These are phyloP conservation scores for Nettapus auritus DNA, from an alignment of 2,113 vertebrate genomes.

Conservation along the genomic window DNA sequence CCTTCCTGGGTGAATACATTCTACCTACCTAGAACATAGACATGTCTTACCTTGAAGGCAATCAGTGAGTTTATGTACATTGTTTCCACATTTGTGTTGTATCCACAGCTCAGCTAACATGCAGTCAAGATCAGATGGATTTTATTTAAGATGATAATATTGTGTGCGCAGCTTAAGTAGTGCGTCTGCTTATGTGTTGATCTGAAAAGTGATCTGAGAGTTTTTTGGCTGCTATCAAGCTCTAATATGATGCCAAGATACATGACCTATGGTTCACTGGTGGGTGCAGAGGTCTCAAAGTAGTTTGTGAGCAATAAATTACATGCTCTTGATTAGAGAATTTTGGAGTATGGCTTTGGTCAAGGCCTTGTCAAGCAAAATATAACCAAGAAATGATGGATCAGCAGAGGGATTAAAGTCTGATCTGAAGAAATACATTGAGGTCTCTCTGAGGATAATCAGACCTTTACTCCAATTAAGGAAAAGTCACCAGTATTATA, in stretches of 20 bases:
- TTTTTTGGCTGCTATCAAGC: background rate
- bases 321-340: slow-evolving; percentile 17
- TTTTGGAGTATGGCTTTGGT: slow-evolving; percentile 22
- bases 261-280: background rate
- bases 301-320: slow-evolving; percentile 7
- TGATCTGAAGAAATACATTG: background rate
- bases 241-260: slow-evolving; percentile 12
- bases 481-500: background rate
- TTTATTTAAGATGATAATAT: slow-evolving; percentile 23
- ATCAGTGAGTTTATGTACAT: background rate
- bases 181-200: background rate
- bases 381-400: slow-evolving; percentile 34
- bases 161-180: background rate
- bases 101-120: background rate
- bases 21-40: background rate
- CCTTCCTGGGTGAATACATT: background rate
- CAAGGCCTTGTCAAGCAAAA: slow-evolving; percentile 46
- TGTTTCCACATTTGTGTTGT: background rate
- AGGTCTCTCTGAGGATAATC: background rate
- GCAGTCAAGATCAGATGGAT: background rate
- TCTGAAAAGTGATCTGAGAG: background rate
- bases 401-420: slow-evolving; percentile 31
- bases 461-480: slow-evolving; percentile 4
- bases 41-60: background rate
- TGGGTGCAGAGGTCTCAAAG: background rate